Base-by-base conservation (phyloP, 2,888 invertebrate genomes). In the Morpho helenor region DNA sequence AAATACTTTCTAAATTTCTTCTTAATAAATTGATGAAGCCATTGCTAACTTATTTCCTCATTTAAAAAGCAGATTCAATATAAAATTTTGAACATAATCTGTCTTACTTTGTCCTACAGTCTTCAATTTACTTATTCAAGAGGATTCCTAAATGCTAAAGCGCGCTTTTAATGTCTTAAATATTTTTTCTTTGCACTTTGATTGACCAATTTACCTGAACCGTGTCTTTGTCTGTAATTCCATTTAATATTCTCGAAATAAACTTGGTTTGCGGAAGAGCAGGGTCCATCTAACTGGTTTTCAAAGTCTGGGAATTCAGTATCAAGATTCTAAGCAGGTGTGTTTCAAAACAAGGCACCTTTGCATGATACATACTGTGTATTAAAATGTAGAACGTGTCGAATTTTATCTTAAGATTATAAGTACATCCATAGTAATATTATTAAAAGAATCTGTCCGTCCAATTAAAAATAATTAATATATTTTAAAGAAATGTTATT, bases 251-350 rank as follows among this genome's bases (percentile, higher is more conserved):
- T 56, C 47, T 52, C 58, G 57, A 64, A 68, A 60, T 56, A 57
- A 53, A 55, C 10, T 43, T 44, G 16, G 43, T 46, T 31, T 52
- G 59, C 57, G 56, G 71, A 74, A 73, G 71, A 65, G 70, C 71
- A 66, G 71, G 82, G 65, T 83, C 82, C 76, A 62, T 59, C 60
- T 68, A 59, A 68, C 74, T 83, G 80, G 84, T 82, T 81, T 75
- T 71, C 68, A 68, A 71, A 77, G 79, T 79, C 79, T 79, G 78
- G 72, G 83, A 81, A 82, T 82, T 78, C 80, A 77, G 80, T 84
- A 86, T 86, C 79, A 78, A 75, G 79, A 87, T 87, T 87, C 87
- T 82, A 82, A 80, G 84, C 88, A 89, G 88, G 87, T 88, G 87
- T 82, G 76, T 79, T 82, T 80, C 79, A 79, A 83, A 77, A 80